Conservation (phyloP, 2,113 vertebrate species). For the Cromileptes altivelis region DNA sequence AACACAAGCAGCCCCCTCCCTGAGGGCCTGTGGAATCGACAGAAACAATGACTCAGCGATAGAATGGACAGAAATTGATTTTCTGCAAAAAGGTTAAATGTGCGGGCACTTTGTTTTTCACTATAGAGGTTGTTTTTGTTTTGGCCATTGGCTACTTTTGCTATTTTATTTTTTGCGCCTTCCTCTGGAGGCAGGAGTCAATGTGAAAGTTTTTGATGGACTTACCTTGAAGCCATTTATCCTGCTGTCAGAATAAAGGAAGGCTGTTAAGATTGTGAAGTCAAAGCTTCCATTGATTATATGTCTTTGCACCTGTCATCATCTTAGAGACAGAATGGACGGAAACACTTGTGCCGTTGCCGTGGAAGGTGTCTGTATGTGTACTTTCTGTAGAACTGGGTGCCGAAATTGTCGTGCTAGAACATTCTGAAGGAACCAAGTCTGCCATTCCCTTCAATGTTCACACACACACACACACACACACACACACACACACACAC, state of each 20-base stretch:
- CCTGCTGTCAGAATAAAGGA: not conserved
- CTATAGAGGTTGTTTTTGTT: constrained; percentile 49
- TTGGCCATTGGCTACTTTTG: constrained; percentile 45
- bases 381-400: not conserved
- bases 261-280: not conserved
- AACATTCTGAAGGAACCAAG: constrained; percentile 31
- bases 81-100: constrained; percentile 65
- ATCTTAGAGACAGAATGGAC: not conserved
- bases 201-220: constrained; percentile 45
- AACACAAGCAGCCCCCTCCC: not conserved
- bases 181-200: constrained; percentile 26
- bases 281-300: constrained; percentile 6
- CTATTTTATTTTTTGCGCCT: constrained; percentile 34
- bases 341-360: not conserved
- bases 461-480: constrained; percentile 19
- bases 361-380: not conserved
- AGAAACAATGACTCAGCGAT: constrained; percentile 67
- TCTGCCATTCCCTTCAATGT: not conserved
- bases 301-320: constrained; percentile 1
- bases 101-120: constrained; percentile 15
- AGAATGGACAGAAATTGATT: constrained; percentile 66
- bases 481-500: constrained; percentile 32
- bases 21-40: constrained; percentile 32
- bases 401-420: constrained; percentile 5
- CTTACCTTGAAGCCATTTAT: not conserved